Percentiles rank a stretch among this genome's conserved stretches.
phyloP scores from a whole-genome alignment of 2,113 vertebrate species.

The Tursiops truncatus region DNA sequence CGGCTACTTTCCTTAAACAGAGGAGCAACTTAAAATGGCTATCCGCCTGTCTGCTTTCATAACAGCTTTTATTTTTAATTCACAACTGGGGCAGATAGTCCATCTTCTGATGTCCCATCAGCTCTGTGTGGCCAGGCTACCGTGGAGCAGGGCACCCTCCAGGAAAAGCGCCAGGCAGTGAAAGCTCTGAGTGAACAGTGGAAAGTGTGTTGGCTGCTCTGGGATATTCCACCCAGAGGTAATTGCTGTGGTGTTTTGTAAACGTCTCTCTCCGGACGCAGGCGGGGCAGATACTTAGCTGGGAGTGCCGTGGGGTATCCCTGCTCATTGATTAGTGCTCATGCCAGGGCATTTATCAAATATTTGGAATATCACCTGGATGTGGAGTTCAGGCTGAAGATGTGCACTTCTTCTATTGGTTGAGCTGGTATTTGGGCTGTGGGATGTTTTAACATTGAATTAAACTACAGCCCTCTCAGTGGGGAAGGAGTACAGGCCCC shows the following conservation, averaged over 20 bases:
- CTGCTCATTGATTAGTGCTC: background rate
- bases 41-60: background rate
- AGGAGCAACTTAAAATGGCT: slow-evolving; percentile 44
- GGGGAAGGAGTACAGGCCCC: background rate
- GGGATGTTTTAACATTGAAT: background rate
- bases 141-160: background rate
- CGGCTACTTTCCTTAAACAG: background rate
- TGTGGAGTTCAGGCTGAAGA: background rate
- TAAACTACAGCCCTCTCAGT: background rate
- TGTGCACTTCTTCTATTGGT: background rate
- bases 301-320: background rate
- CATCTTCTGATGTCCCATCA: background rate
- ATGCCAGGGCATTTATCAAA: background rate
- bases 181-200: background rate
- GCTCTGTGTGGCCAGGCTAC: background rate
- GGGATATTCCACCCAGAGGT: background rate
- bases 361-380: background rate
- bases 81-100: background rate
- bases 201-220: slow-evolving; percentile 21
- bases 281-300: background rate
- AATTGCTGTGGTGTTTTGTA: slow-evolving; percentile 1
- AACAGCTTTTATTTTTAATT: slow-evolving; percentile 42
- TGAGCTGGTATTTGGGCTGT: background rate
- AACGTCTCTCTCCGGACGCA: background rate
- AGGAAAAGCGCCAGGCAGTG: background rate